These are phyloP conservation scores for Novumbra hubbsi DNA, from an alignment of 2,797 vertebrate species.

Conservation along the genomic window DNA sequence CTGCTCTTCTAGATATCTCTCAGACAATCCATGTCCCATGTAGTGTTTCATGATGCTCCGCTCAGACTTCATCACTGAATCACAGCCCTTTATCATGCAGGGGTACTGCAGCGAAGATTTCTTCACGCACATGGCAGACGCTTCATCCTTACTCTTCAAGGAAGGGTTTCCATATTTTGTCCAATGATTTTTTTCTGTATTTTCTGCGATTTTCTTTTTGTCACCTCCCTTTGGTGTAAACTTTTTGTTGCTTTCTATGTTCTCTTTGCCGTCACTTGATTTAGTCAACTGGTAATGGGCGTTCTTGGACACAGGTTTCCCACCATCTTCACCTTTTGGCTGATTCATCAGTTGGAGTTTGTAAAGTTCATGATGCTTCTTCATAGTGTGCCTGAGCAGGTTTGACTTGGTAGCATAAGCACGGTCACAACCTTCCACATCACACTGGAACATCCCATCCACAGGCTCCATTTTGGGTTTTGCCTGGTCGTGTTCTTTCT, in stretches of 20 bases:
- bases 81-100: conserved; percentile 96
- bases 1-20: conserved; percentile 89
- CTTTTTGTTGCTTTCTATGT: conserved; percentile 78
- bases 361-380: conserved; percentile 92
- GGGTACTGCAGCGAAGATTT: conserved; percentile 88
- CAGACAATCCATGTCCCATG: conserved; percentile 91
- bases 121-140: conserved; percentile 87
- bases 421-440: conserved; percentile 91
- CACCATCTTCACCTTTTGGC: conserved; percentile 76
- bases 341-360: conserved; percentile 85
- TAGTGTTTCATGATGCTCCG: conserved; percentile 92
- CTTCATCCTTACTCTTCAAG: conserved; percentile 87
- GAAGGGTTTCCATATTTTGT: conserved; percentile 85
- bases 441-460: conserved; percentile 85
- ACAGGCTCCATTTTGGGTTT: conserved; percentile 67
- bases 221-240: conserved; percentile 65
- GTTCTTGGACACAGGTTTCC: conserved; percentile 75
- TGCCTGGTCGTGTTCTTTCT: conserved; percentile 81
- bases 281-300: conserved; percentile 74
- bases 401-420: conserved; percentile 95
- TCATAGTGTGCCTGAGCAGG: conserved; percentile 90
- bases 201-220: conserved; percentile 55
- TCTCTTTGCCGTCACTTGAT: conserved; percentile 80
- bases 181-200: conserved; percentile 66
- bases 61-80: conserved; percentile 88